Evolutionary conservation across 1,140 invertebrate genomes (phyloP).

Genomic region (Temnothorax curvispinosus): DNA sequence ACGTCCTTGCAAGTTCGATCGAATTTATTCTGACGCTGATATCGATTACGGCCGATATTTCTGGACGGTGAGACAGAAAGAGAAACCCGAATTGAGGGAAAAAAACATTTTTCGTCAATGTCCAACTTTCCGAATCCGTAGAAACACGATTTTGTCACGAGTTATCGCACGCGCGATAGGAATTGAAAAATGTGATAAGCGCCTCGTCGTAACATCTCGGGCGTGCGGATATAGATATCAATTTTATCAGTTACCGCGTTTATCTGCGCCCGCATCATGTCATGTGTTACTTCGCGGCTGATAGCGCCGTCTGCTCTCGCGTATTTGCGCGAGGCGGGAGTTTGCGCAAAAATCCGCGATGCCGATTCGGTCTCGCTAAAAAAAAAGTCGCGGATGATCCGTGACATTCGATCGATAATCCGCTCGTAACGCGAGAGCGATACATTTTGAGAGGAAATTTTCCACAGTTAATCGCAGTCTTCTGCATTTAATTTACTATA

Average conservation of each 20-base stretch:
- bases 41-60: not conserved
- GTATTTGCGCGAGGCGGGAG: not conserved
- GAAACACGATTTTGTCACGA: not conserved
- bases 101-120: not conserved
- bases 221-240: slow-evolving; percentile 28
- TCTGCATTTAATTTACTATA: not conserved
- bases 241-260: slow-evolving; percentile 44
- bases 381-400: not conserved
- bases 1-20: not conserved
- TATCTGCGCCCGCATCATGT: slow-evolving; percentile 28
- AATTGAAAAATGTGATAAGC: not conserved
- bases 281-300: slow-evolving; percentile 8
- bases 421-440: not conserved
- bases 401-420: not conserved
- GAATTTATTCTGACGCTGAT: not conserved
- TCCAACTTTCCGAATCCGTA: not conserved
- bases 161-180: not conserved
- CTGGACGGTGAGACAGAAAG: not conserved
- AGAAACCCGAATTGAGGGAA: not conserved
- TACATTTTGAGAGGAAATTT: not conserved
- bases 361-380: not conserved
- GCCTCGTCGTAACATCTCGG: not conserved
- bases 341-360: slow-evolving; percentile 1
- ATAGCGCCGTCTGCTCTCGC: slow-evolving; percentile 7
- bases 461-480: not conserved